A percentile compares a stretch with the other conserved stretches of the same genome.
phyloP scores from a whole-genome alignment of 2,888 invertebrate species.

The Hoplodrina blanda region DNA sequence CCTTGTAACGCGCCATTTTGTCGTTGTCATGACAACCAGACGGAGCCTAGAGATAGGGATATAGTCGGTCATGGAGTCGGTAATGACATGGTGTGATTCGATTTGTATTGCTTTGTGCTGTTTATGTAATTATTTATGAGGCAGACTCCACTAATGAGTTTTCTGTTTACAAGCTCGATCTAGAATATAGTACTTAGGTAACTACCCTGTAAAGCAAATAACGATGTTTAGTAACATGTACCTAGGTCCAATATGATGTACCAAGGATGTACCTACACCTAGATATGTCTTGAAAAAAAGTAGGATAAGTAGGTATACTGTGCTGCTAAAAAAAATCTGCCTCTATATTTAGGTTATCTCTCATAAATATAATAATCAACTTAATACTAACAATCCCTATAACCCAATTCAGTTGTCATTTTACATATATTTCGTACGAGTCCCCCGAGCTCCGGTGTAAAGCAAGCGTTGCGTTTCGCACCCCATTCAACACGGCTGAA shows the following conservation, averaged over 20 bases:
- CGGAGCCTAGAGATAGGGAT: slow-evolving; percentile 34
- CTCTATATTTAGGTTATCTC: no score
- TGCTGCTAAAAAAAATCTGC: not conserved
- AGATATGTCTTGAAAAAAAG: not conserved
- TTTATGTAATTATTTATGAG: slow-evolving; percentile 3
- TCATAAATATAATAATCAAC: not conserved
- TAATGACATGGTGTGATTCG: slow-evolving; percentile 41
- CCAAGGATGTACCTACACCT: no score
- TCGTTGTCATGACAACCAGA: slow-evolving; percentile 73
- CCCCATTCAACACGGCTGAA: slow-evolving; percentile 32
- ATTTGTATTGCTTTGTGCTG: slow-evolving; percentile 25
- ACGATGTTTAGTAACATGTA: not conserved
- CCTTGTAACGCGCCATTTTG: slow-evolving; percentile 73
- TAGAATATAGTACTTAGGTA: not conserved
- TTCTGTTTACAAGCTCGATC: slow-evolving; percentile 1
- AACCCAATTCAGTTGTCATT: slow-evolving; percentile 2
- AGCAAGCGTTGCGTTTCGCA: slow-evolving; percentile 22
- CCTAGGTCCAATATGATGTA: not conserved
- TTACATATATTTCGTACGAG: not conserved
- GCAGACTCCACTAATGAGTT: slow-evolving; percentile 20
- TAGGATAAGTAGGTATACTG: no score
- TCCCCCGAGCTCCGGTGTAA: not conserved
- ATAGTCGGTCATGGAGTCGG: slow-evolving; percentile 4
- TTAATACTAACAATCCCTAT: not conserved
- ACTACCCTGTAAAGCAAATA: not conserved